These are phyloP conservation scores for Microchirus variegatus DNA, from an alignment of 2,797 vertebrate species.

Conservation along the genomic window DNA sequence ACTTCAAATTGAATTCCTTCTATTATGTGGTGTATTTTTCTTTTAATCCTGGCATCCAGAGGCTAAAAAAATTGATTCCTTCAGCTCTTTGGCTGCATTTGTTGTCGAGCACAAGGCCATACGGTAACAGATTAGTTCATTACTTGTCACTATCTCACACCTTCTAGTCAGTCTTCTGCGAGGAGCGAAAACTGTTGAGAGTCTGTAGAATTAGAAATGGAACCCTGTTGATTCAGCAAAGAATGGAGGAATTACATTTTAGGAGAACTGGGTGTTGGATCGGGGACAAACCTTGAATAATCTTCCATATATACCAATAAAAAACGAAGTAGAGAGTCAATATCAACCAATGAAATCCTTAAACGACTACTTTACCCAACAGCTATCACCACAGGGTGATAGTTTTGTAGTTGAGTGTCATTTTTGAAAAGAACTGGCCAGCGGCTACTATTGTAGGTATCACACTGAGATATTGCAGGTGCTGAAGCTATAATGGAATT, in stretches of 20 bases:
- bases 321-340: neutral
- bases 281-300: neutral
- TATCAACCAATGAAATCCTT: neutral
- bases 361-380: neutral
- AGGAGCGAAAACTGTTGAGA: neutral
- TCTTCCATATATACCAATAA: neutral
- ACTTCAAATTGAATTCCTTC: constrained; percentile 81
- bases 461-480: neutral
- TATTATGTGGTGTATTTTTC: constrained; percentile 66
- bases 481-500: neutral
- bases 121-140: constrained; percentile 53
- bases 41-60: constrained; percentile 74
- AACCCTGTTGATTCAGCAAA: neutral
- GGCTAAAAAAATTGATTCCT: constrained; percentile 71
- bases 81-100: constrained; percentile 63
- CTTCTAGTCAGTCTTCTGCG: constrained; percentile 15
- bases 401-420: neutral
- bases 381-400: constrained; percentile 2
- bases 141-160: constrained; percentile 40
- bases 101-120: constrained; percentile 60
- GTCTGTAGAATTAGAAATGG: neutral
- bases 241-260: neutral
- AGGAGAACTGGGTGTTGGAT: neutral
- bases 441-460: neutral
- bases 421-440: constrained; percentile 3